A percentile compares a stretch with the other conserved stretches of the same genome.
phyloP scores from a whole-genome alignment of 2,888 invertebrate genomes.

The Tenthredo livida region DNA sequence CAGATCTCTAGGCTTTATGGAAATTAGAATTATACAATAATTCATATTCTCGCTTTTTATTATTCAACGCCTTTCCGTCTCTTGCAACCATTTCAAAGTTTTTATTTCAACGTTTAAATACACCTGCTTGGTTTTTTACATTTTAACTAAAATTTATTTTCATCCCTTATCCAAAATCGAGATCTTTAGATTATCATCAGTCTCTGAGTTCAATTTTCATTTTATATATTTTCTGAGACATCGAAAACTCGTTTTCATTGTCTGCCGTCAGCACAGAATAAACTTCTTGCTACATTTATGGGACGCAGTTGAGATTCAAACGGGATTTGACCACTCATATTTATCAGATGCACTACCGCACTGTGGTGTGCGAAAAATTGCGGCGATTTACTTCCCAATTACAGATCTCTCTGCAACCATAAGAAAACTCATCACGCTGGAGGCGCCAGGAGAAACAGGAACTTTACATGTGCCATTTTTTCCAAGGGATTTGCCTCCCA shows the following conservation, averaged over 20 bases:
- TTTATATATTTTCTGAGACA: background rate
- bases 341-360: slow-evolving; percentile 34
- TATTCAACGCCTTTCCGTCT: background rate
- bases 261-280: background rate
- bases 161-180: background rate
- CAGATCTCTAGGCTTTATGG: background rate
- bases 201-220: background rate
- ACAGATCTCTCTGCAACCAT: slow-evolving; percentile 49
- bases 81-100: background rate
- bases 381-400: slow-evolving; percentile 46
- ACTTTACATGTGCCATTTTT: slow-evolving; percentile 42
- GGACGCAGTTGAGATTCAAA: slow-evolving; percentile 35
- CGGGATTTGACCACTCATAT: slow-evolving; percentile 45
- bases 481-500: slow-evolving; percentile 50
- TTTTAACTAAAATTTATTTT: background rate
- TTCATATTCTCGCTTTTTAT: background rate
- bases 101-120: background rate
- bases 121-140: background rate
- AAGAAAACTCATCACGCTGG: slow-evolving; percentile 43
- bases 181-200: background rate
- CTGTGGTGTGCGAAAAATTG: slow-evolving; percentile 46
- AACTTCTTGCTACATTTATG: slow-evolving; percentile 43
- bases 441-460: slow-evolving; percentile 26
- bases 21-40: background rate
- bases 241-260: background rate